A percentile compares a stretch with the other conserved stretches of the same genome.
These are phyloP conservation scores for Morone chrysops DNA, from an alignment of 2,113 vertebrate genomes.

Conservation along the genomic window DNA sequence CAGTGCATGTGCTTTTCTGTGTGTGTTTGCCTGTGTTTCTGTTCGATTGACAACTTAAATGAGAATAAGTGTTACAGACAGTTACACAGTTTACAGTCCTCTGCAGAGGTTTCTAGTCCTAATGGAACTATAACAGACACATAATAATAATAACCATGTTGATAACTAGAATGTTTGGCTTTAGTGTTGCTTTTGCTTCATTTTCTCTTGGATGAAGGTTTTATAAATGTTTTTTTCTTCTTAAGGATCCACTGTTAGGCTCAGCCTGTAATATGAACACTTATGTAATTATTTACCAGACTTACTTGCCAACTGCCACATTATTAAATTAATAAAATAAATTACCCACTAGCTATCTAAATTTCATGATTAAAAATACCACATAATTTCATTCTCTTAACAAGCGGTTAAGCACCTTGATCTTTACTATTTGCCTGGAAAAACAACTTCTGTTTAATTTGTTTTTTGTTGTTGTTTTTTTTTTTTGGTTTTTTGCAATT, in stretches of 20 bases:
- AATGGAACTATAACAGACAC: slow-evolving; percentile 1
- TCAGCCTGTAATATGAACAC: background rate
- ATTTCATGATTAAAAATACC: slow-evolving; percentile 8
- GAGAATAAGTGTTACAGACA: background rate
- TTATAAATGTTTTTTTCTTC: background rate
- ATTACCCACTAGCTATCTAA: slow-evolving; percentile 1
- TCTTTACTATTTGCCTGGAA: slow-evolving; percentile 15
- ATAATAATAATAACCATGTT: background rate
- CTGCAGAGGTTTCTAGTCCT: background rate
- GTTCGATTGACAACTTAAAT: slow-evolving; percentile 24
- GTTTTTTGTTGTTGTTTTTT: background rate
- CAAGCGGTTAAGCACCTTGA: slow-evolving; percentile 40
- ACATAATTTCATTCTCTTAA: slow-evolving; percentile 1
- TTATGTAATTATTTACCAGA: slow-evolving; percentile 16
- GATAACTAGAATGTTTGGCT: background rate
- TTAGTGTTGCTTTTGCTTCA: background rate
- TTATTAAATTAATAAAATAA: slow-evolving; percentile 10
- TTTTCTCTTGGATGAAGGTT: background rate
- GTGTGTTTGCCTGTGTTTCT: background rate
- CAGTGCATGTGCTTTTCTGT: background rate
- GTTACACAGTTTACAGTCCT: background rate
- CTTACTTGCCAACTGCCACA: background rate
- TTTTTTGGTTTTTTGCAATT: background rate
- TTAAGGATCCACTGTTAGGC: background rate
- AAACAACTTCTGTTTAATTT: slow-evolving; percentile 27